A percentile compares a stretch with the other conserved stretches of the same genome.
These are phyloP conservation scores for Epsilonema sp. DNA, from an alignment of 2,888 invertebrate genomes.

Conservation along the genomic window DNA sequence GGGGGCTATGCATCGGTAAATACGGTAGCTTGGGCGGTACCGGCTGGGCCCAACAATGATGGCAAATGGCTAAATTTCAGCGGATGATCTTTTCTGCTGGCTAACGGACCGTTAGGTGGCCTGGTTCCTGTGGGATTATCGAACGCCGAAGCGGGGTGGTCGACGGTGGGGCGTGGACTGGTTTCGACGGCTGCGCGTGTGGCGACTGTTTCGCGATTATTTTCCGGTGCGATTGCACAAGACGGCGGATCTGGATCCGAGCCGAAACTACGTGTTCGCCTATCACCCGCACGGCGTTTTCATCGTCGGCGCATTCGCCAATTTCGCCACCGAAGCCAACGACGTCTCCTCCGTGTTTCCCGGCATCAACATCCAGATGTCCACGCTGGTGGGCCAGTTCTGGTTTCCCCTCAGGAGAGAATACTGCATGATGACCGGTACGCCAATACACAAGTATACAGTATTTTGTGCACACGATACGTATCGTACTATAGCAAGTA, in stretches of 20 bases:
- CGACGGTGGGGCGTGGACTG: constrained; percentile 21
- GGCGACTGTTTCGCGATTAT: constrained; percentile 52
- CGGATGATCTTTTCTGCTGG: too few relatives aligned
- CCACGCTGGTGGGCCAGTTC: constrained; percentile 51
- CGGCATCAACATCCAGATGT: constrained; percentile 31
- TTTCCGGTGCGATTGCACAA: constrained; percentile 64
- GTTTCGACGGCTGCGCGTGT: constrained; percentile 35
- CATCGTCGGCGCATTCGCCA: constrained; percentile 53
- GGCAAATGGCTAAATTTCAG: too few relatives aligned
- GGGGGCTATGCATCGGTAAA: too few relatives aligned
- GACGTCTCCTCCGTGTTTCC: constrained; percentile 25
- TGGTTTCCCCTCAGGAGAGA: constrained; percentile 49
- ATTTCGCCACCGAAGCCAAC: constrained; percentile 48
- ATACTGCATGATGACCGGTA: constrained; percentile 40
- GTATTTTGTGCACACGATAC: too few relatives aligned
- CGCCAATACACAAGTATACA: too few relatives aligned
- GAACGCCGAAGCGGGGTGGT: constrained; percentile 40
- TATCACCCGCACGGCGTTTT: constrained; percentile 74
- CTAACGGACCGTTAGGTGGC: constrained; percentile 7
- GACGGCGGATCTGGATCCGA: constrained; percentile 55
- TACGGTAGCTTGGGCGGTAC: too few relatives aligned
- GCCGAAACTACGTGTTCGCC: constrained; percentile 47
- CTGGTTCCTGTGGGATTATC: constrained; percentile 38
- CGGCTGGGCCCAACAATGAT: too few relatives aligned
- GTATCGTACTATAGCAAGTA: too few relatives aligned